These are phyloP conservation scores for Dinomys branickii DNA, from an alignment of 2,113 vertebrate species.

Conservation along the genomic window DNA sequence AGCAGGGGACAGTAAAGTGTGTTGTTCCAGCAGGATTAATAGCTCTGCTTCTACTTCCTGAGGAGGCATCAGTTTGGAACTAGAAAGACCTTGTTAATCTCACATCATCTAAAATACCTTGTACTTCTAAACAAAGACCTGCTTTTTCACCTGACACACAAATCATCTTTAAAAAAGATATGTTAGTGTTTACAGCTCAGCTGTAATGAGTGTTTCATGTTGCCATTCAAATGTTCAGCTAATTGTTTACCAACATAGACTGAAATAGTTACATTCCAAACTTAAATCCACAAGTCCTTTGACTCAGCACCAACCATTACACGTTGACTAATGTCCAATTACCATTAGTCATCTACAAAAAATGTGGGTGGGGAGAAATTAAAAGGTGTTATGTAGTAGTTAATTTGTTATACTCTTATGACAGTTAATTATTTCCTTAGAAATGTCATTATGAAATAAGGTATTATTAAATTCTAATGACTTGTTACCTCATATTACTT, in stretches of 20 bases:
- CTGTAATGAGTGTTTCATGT: neutral
- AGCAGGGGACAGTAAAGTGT: constrained; percentile 55
- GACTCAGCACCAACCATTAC: neutral
- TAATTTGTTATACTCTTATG: constrained; percentile 12
- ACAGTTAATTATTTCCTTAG: neutral
- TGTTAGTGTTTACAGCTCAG: neutral
- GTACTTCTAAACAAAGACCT: neutral
- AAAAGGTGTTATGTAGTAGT: neutral
- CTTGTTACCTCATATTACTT: neutral
- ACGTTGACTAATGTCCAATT: neutral
- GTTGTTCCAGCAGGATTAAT: neutral
- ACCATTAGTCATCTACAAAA: constrained; percentile 27
- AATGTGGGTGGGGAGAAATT: neutral
- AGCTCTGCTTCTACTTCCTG: neutral
- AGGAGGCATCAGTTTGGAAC: neutral
- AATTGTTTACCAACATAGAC: neutral
- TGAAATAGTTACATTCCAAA: constrained; percentile 31
- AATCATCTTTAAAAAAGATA: neutral
- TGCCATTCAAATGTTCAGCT: neutral
- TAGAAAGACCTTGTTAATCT: neutral
- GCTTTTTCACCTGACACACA: neutral
- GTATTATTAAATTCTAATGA: neutral
- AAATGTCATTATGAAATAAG: constrained; percentile 23
- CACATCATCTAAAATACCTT: neutral
- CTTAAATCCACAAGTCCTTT: constrained; percentile 32